phyloP scores from a whole-genome alignment of 2,113 vertebrate genomes.

The Hyla sarda region DNA sequence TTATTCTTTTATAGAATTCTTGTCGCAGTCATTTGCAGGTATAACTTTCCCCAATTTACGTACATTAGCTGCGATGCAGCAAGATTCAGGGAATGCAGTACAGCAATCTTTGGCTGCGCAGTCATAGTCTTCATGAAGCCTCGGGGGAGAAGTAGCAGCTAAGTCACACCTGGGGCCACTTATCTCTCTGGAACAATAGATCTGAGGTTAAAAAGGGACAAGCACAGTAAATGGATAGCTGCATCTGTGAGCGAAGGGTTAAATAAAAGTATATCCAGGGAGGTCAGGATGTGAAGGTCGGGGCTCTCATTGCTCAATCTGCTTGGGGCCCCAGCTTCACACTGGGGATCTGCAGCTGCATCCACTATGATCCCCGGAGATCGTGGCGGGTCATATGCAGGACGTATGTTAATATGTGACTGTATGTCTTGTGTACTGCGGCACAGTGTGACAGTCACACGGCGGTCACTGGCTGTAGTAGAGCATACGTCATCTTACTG shows the following conservation, averaged over 20 bases:
- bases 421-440: not conserved
- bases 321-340: not conserved
- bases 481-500: not conserved
- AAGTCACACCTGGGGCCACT: too few relatives aligned
- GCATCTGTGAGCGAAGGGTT: not conserved
- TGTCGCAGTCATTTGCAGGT: too few relatives aligned
- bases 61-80: too few relatives aligned
- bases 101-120: too few relatives aligned
- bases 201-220: too few relatives aligned
- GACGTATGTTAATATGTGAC: not conserved
- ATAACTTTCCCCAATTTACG: too few relatives aligned
- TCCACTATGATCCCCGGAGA: not conserved
- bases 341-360: not conserved
- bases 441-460: not conserved
- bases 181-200: too few relatives aligned
- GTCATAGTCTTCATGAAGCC: too few relatives aligned
- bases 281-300: not conserved
- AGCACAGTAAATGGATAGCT: not conserved
- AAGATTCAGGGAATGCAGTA: too few relatives aligned
- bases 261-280: not conserved
- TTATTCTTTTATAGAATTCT: too few relatives aligned
- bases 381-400: not conserved
- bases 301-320: not conserved
- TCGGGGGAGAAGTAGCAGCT: too few relatives aligned
- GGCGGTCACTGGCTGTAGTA: not conserved